A percentile compares a stretch with the other conserved stretches of the same genome.
These are phyloP conservation scores for Dasyornis broadbenti DNA, from an alignment of 2,113 vertebrate species.

Conservation along the genomic window DNA sequence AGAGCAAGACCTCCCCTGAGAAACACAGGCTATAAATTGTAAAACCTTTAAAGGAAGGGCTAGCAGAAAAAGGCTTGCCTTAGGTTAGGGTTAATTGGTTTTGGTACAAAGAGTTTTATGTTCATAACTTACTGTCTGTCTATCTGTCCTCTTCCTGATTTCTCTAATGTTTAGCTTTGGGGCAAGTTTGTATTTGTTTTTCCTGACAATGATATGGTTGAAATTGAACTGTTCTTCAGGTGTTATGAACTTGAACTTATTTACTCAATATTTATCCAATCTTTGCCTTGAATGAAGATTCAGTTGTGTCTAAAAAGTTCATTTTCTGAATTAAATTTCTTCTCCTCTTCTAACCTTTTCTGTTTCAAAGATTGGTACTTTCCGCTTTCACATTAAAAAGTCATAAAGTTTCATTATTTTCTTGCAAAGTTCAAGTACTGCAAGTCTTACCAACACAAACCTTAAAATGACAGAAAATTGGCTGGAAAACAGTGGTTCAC, in stretches of 20 bases:
- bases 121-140: constrained; percentile 76
- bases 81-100: constrained; percentile 73
- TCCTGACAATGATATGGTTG: constrained; percentile 37
- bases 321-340: neutral
- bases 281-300: neutral
- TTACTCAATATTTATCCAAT: constrained; percentile 37
- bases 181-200: constrained; percentile 64
- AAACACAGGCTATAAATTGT: constrained; percentile 68
- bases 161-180: constrained; percentile 61
- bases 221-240: constrained; percentile 50
- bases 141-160: constrained; percentile 67
- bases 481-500: neutral
- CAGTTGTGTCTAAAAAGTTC: neutral
- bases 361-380: neutral
- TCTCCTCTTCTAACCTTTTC: neutral
- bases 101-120: constrained; percentile 73
- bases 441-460: neutral
- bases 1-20: constrained; percentile 74
- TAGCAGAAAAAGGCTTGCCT: constrained; percentile 56
- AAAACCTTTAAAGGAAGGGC: constrained; percentile 71
- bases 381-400: neutral
- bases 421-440: neutral
- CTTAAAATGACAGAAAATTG: neutral
- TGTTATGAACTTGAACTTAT: constrained; percentile 37
- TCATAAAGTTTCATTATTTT: neutral